Evolutionary conservation across 2,113 vertebrate species (phyloP).

Genomic region (Amia ocellicauda): DNA sequence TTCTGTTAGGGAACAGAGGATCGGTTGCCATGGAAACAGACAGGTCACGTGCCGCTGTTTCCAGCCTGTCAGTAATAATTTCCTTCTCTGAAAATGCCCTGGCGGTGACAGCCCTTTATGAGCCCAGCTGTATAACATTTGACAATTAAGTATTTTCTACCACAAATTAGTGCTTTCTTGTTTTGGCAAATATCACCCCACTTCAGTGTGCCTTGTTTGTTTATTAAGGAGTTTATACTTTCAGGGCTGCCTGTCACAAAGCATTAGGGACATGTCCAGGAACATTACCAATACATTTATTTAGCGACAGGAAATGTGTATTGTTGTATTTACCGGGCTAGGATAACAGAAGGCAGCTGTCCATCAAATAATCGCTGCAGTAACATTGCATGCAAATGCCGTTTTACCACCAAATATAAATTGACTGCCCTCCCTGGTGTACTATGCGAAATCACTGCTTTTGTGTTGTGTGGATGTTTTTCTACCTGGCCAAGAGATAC

Average conservation of each 20-base stretch:
- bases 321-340: background rate
- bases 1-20: conserved; percentile 35
- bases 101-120: conserved; percentile 39
- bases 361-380: conserved; percentile 16
- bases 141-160: conserved; percentile 26
- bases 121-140: conserved; percentile 43
- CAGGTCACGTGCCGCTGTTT: conserved; percentile 36
- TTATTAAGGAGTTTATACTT: conserved; percentile 15
- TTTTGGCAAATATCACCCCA: conserved; percentile 16
- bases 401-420: too few species aligned
- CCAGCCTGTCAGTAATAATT: conserved; percentile 46
- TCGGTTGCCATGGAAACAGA: conserved; percentile 48
- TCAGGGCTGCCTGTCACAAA: conserved; percentile 20
- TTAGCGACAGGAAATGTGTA: background rate
- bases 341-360: conserved; percentile 13
- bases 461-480: too few species aligned
- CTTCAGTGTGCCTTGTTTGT: conserved; percentile 12
- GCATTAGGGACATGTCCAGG: conserved; percentile 17
- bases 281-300: conserved; percentile 10
- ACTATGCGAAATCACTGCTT: too few species aligned
- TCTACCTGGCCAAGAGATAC: too few species aligned
- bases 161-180: conserved; percentile 20
- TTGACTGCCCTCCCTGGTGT: too few species aligned
- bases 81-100: conserved; percentile 25
- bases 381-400: too few species aligned